A percentile compares a stretch with the other conserved stretches of the same genome.
Conservation (phyloP, 2,888 invertebrate genomes). For the Mesorhabditis spiculigera region DNA sequence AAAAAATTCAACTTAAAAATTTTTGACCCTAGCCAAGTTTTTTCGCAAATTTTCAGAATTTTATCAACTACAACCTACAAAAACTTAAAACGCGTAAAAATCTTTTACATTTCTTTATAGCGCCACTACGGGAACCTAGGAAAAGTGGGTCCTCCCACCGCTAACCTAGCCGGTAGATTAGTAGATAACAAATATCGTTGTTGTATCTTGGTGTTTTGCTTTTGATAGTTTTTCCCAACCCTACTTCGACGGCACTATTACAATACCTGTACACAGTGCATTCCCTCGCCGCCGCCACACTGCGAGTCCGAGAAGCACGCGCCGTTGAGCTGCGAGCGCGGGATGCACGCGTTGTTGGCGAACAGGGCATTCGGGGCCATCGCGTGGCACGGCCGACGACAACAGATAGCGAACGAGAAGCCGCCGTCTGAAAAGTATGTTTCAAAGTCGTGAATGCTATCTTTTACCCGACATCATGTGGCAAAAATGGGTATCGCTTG, state of each 20-base stretch:
- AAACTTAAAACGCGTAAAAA: too few relatives aligned
- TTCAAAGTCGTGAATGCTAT: neutral
- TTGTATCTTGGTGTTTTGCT: too few relatives aligned
- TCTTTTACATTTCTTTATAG: too few relatives aligned
- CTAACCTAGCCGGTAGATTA: too few relatives aligned
- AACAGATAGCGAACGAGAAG: conserved; percentile 51
- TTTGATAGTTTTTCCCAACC: too few relatives aligned
- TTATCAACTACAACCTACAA: too few relatives aligned
- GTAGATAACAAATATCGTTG: too few relatives aligned
- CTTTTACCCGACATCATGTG: conserved; percentile 48
- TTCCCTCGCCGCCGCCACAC: conserved; percentile 57
- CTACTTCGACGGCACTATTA: neutral
- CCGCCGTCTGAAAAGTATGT: conserved; percentile 31
- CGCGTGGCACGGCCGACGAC: conserved; percentile 56
- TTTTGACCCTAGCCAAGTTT: too few relatives aligned
- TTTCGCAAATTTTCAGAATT: too few relatives aligned
- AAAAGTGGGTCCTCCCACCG: too few relatives aligned
- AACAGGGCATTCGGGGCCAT: conserved; percentile 57
- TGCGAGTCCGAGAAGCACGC: conserved; percentile 51
- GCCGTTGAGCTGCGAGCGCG: conserved; percentile 53
- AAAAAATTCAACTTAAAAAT: too few relatives aligned
- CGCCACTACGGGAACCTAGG: too few relatives aligned
- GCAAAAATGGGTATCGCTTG: conserved; percentile 55
- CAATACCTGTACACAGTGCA: conserved; percentile 48
- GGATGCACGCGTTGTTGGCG: conserved; percentile 52